A percentile compares a stretch with the other conserved stretches of the same genome.
Conservation (phyloP, 1,140 invertebrate genomes). For the Achroia grisella region DNA sequence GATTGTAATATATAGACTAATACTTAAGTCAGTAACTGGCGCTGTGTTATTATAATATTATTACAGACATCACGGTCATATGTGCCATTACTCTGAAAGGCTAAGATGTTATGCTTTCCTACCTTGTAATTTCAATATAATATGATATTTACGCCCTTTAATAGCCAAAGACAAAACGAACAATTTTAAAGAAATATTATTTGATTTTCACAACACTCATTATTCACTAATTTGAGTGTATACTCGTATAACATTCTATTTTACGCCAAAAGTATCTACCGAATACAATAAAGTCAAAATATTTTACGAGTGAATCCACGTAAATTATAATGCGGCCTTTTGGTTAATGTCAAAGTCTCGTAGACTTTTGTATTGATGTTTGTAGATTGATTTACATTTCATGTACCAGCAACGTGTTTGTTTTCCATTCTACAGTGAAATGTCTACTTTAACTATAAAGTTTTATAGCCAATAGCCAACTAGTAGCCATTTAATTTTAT, state of each 20-base stretch:
- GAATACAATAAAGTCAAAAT: neutral
- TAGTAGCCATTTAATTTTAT: neutral
- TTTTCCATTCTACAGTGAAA: slow-evolving; percentile 4
- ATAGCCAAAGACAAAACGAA: too few species aligned
- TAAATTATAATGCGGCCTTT: slow-evolving; percentile 1
- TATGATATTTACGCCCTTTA: too few species aligned
- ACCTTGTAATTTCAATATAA: too few species aligned
- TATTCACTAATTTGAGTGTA: neutral
- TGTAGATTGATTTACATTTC: slow-evolving; percentile 4
- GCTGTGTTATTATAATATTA: too few species aligned
- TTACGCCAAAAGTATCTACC: neutral
- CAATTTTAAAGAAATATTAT: too few species aligned
- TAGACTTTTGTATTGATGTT: neutral
- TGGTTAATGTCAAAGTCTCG: too few species aligned
- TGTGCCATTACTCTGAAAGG: too few species aligned
- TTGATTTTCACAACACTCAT: too few species aligned
- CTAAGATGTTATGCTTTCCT: too few species aligned
- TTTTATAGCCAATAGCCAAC: slow-evolving; percentile 1
- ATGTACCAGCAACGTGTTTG: slow-evolving; percentile 6
- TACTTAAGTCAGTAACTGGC: too few species aligned
- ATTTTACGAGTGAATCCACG: neutral
- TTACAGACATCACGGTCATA: too few species aligned
- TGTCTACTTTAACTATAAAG: slow-evolving; percentile 3
- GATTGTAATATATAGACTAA: too few species aligned
- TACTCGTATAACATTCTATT: neutral